Evolutionary conservation across 2,888 invertebrate species (phyloP).

Genomic region (Calameuta idolon): DNA sequence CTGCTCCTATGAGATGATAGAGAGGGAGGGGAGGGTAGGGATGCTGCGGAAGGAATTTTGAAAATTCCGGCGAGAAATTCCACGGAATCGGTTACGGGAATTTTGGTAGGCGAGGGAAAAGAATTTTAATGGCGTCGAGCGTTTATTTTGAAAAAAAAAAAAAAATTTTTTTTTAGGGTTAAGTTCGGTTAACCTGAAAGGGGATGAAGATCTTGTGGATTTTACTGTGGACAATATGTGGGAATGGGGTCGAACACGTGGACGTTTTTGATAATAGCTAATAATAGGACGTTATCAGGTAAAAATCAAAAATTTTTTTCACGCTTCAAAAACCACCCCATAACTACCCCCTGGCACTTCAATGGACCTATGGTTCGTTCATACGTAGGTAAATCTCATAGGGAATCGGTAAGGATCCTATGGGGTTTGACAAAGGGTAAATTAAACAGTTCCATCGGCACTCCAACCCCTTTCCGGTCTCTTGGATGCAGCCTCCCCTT

Average conservation of each 20-base stretch:
- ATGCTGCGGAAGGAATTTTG: constrained; percentile 1
- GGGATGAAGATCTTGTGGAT: background rate
- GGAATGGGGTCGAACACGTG: background rate
- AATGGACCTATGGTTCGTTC: background rate
- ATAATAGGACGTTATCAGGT: background rate
- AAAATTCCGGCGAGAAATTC: background rate
- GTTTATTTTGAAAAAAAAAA: background rate
- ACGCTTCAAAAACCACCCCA: background rate
- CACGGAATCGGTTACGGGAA: background rate
- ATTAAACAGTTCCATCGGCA: constrained; percentile 48
- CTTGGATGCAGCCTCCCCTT: constrained; percentile 24
- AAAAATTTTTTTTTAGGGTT: background rate
- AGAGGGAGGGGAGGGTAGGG: too few species aligned
- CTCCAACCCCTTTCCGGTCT: constrained; percentile 32
- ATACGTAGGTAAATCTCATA: background rate
- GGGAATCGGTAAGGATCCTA: background rate
- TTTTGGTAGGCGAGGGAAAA: background rate
- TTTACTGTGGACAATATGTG: background rate
- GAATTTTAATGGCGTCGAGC: background rate
- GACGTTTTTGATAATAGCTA: background rate
- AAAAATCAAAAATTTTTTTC: background rate
- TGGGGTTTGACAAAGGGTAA: constrained; percentile 39
- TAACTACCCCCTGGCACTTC: background rate
- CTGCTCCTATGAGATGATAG: background rate
- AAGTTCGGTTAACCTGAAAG: background rate